Conservation (phyloP, 2,888 invertebrate genomes). For the Tenthredo amoena region DNA sequence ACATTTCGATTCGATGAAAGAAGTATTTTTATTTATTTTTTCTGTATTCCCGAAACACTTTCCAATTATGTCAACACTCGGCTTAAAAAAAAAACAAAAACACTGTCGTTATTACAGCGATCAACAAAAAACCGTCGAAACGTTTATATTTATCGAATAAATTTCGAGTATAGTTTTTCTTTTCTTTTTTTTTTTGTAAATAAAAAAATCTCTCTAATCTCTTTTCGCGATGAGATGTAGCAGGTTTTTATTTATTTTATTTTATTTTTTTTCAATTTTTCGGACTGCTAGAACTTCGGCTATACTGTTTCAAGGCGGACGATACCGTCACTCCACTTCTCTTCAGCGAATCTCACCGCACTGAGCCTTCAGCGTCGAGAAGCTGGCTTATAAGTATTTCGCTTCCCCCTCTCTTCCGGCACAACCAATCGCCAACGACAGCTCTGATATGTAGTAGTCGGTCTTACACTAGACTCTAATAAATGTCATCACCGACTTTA, state of each 20-base stretch:
- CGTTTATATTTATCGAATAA: too few relatives aligned
- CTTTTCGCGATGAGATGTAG: too few relatives aligned
- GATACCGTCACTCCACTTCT: background rate
- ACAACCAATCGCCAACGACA: conserved; percentile 27
- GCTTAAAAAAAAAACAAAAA: too few relatives aligned
- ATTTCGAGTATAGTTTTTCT: too few relatives aligned
- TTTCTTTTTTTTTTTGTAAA: too few relatives aligned
- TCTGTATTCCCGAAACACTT: too few relatives aligned
- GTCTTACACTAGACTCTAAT: background rate
- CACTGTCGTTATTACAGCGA: too few relatives aligned
- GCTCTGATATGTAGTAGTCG: background rate
- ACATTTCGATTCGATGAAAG: background rate
- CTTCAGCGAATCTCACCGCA: conserved; percentile 44
- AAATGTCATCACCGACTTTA: conserved; percentile 22
- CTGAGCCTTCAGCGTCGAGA: conserved; percentile 20
- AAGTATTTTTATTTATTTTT: too few relatives aligned
- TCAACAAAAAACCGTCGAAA: too few relatives aligned
- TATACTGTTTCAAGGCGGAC: background rate
- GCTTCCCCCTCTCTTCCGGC: conserved; percentile 12
- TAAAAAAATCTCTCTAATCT: too few relatives aligned
- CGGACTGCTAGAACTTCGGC: background rate
- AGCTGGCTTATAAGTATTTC: conserved; percentile 48
- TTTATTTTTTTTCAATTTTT: background rate
- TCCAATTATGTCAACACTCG: too few relatives aligned
- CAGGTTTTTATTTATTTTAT: background rate